A percentile compares a stretch with the other conserved stretches of the same genome.
These are phyloP conservation scores for Drosophila nigrodunni DNA, from an alignment of 1,140 invertebrate genomes.

Conservation along the genomic window DNA sequence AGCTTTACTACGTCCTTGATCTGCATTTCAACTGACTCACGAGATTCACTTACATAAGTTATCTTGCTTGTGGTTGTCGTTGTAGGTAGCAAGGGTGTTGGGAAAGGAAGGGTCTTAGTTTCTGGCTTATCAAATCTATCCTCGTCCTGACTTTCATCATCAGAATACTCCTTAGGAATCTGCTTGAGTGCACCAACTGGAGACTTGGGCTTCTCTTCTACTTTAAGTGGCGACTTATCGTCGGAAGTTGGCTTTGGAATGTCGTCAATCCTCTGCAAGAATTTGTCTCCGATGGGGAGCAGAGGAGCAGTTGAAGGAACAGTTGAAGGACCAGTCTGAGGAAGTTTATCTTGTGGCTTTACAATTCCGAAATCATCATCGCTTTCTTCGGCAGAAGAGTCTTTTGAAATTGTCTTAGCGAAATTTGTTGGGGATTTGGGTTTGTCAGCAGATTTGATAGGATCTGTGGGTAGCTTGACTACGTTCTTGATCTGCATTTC, in stretches of 20 bases:
- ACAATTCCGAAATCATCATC: constrained; percentile 11
- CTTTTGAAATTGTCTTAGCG: constrained; percentile 1
- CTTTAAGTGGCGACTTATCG: neutral
- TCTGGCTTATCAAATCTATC: neutral
- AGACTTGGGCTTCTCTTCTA: neutral
- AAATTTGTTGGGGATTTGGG: constrained; percentile 12
- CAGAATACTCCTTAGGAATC: neutral
- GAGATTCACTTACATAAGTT: neutral
- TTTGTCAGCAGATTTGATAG: constrained; percentile 4
- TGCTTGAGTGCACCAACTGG: neutral
- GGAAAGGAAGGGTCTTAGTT: constrained; percentile 3
- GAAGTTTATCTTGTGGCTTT: constrained; percentile 16
- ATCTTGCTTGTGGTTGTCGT: neutral
- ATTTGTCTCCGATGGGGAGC: constrained; percentile 6
- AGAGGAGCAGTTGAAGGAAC: neutral
- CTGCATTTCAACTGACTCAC: neutral
- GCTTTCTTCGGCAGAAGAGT: constrained; percentile 25
- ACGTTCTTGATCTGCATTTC: neutral
- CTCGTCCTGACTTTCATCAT: constrained; percentile 3
- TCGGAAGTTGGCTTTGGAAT: neutral
- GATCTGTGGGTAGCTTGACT: constrained; percentile 2
- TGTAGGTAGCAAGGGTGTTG: neutral
- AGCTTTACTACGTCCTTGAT: neutral
- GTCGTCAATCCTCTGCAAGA: neutral
- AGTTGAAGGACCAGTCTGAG: constrained; percentile 2